Evolutionary conservation across 2,113 vertebrate species (phyloP), one percentile per base, ranked within the genome.

Genomic region (Solenodon paradoxus): DNA sequence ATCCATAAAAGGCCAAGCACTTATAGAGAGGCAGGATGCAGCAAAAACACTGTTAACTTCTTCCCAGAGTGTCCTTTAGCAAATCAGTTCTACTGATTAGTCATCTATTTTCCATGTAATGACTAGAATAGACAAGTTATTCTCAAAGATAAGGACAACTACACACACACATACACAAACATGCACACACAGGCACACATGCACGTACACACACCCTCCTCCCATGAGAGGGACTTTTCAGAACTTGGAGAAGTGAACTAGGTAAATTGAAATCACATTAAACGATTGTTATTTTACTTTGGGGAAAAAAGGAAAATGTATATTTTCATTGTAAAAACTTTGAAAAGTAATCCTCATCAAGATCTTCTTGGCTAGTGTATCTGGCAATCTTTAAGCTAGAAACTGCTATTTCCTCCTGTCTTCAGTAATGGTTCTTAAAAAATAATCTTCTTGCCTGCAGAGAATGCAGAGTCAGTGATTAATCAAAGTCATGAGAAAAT

Each of bases 1-100:
- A 13, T 35, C 59, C 71, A 63, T 51, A 81, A 66, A 94, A 97
- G 94, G 71, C 64, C 64, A 57, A 77, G 69, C 35, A 64, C 16
- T 85, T 30, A 45, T 38, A 90, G 28, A 15, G 64, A 55, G 66
- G 28, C 20, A n/a, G 64, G 77, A 79, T 19, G 45, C 89, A 32
- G 38, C 55, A 92, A 61, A n/a, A 92, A 89, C 10, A 17, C 9
- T 38, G 26, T 20, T 24, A 8, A 9, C 17, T 24, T 74, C 69
- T 87, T 94, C 82, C 57, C 47, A 61, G 61, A 42, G 55, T n/a
- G 63, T 35, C 35, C 80, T 77, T 55, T 28, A 59, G 82, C 42
- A 69, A 35, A 64, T 79, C 42, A 32, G 3, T 51, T 61, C 38
- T 24, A 69, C 4, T 32, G 30, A 63, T n/a, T 45, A 84, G 40